phyloP scores from a whole-genome alignment of 2,113 vertebrate species.

The Mirounga angustirostris region DNA sequence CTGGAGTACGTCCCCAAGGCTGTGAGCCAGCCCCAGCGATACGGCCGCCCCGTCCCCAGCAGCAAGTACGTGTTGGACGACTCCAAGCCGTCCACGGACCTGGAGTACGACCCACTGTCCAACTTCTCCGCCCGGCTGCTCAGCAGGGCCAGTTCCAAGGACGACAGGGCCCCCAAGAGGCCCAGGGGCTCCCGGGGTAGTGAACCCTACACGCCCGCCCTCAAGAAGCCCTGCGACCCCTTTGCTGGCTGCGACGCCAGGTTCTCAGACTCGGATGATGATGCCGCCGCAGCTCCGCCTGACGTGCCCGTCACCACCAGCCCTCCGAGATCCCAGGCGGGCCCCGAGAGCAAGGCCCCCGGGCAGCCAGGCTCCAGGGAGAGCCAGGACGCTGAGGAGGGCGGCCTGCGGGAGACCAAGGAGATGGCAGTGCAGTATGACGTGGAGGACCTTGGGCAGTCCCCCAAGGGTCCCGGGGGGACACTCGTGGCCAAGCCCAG shows the following conservation, averaged over 20 bases:
- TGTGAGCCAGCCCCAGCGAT: constrained; percentile 86
- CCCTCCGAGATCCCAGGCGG: constrained; percentile 78
- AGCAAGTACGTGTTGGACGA: constrained; percentile 96
- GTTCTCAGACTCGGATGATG: constrained; percentile 95
- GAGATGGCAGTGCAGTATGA: constrained; percentile 84
- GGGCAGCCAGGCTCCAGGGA: constrained; percentile 75
- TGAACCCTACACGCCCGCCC: constrained; percentile 86
- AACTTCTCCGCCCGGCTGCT: constrained; percentile 95
- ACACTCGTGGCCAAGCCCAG: background rate
- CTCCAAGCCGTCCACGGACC: constrained; percentile 94
- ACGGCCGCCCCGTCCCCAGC: constrained; percentile 84
- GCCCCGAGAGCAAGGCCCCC: constrained; percentile 31
- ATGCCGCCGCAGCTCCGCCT: constrained; percentile 87
- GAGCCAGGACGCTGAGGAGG: constrained; percentile 49
- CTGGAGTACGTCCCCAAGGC: constrained; percentile 96
- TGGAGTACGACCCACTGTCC: constrained; percentile 97
- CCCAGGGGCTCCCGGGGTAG: constrained; percentile 73
- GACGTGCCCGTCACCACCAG: constrained; percentile 82
- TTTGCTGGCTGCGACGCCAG: constrained; percentile 80
- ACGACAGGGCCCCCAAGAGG: constrained; percentile 79
- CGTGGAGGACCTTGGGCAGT: constrained; percentile 68
- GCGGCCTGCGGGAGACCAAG: constrained; percentile 72
- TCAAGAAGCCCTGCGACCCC: constrained; percentile 89
- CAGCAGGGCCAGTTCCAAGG: constrained; percentile 84
- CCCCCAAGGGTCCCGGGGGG: constrained; percentile 58